Percentiles rank a stretch among this genome's conserved stretches.
Conservation (phyloP, 2,888 invertebrate genomes). For the Ormyrus nitidulus region DNA sequence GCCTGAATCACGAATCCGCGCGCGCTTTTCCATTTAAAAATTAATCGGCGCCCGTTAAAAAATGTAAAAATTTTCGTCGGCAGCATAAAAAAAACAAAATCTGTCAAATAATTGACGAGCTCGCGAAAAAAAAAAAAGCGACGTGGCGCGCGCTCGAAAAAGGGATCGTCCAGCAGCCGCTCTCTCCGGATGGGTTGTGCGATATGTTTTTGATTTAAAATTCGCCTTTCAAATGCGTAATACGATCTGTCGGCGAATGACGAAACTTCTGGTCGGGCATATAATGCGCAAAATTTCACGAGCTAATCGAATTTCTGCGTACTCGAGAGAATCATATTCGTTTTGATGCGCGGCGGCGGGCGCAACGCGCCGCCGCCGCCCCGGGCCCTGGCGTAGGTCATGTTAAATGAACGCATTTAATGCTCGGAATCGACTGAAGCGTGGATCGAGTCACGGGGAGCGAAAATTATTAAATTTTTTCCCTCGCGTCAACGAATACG, state of each 20-base stretch:
- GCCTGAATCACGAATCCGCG: too few species aligned
- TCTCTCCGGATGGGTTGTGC: too few species aligned
- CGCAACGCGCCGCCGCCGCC: too few species aligned
- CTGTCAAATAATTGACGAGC: too few species aligned
- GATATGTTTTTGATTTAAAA: too few species aligned
- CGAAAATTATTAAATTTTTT: conserved; percentile 26
- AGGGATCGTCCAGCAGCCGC: too few species aligned
- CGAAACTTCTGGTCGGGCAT: conserved; percentile 16
- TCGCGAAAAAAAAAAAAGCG: too few species aligned
- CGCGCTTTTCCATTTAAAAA: too few species aligned
- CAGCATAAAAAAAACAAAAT: too few species aligned
- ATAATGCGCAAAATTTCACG: conserved; percentile 41
- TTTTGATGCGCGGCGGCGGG: conserved; percentile 9
- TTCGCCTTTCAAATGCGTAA: conserved; percentile 26
- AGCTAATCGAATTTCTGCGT: conserved; percentile 45
- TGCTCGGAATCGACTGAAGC: conserved; percentile 23
- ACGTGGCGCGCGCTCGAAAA: too few species aligned
- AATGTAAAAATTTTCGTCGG: too few species aligned
- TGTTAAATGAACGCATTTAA: conserved; percentile 33
- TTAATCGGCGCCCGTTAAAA: too few species aligned
- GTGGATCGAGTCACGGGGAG: neutral
- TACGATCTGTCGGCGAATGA: conserved; percentile 3
- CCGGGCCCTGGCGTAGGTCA: neutral
- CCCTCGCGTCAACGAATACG: neutral
- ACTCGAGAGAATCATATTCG: conserved; percentile 15